phyloP scores from a whole-genome alignment of 2,113 vertebrate genomes.

The Columba janthina region DNA sequence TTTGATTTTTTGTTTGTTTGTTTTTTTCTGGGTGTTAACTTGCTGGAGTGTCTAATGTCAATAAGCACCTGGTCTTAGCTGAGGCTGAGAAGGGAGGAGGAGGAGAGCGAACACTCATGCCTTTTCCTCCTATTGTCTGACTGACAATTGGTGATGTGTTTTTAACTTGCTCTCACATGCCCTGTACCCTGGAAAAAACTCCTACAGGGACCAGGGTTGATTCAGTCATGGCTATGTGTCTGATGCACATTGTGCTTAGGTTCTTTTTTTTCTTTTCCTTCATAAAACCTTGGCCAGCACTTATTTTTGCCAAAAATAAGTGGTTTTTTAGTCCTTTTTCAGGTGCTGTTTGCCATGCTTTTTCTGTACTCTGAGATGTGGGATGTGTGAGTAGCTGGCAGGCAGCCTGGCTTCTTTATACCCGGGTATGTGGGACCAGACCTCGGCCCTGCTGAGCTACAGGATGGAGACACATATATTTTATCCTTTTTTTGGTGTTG shows the following conservation, averaged over 20 bases:
- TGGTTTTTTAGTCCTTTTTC: background rate
- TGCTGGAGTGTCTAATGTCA: background rate
- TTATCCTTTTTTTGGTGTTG: background rate
- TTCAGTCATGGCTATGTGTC: accelerated
- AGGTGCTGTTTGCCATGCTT: background rate
- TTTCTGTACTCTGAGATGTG: background rate
- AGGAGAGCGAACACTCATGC: background rate
- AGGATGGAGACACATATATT: too few species aligned
- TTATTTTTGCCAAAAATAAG: background rate
- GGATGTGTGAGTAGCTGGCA: background rate
- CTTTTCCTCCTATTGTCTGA: conserved; percentile 1
- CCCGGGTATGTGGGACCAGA: background rate
- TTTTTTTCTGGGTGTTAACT: background rate
- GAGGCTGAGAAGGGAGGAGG: background rate
- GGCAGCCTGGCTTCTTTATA: background rate
- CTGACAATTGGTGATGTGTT: background rate
- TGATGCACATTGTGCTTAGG: accelerated
- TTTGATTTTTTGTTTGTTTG: background rate
- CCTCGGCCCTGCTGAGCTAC: background rate
- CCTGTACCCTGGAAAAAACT: background rate
- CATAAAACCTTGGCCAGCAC: background rate
- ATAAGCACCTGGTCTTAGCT: background rate
- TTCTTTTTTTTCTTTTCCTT: background rate
- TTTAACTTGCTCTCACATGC: background rate
- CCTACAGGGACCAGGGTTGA: background rate